Evolutionary conservation across 2,113 vertebrate species (phyloP).

Genomic region (Carettochelys insculpta): DNA sequence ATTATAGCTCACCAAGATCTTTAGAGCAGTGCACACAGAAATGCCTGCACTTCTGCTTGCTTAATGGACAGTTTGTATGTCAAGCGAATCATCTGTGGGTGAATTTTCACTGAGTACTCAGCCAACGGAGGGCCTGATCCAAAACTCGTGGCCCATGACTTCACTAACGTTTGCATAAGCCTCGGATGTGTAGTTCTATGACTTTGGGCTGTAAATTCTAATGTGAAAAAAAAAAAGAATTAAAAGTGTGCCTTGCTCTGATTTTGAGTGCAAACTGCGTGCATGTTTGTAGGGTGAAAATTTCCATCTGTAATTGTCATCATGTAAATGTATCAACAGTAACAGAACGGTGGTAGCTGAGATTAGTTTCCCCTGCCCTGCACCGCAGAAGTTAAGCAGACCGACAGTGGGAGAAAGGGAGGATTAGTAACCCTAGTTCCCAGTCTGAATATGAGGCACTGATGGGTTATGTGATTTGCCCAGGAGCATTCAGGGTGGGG

Average conservation of each 20-base stretch:
- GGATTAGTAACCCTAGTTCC: background rate
- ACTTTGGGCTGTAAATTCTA: conserved; percentile 36
- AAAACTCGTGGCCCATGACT: background rate
- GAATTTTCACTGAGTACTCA: background rate
- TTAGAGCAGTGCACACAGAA: background rate
- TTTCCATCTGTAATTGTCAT: background rate
- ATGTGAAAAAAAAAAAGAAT: conserved; percentile 28
- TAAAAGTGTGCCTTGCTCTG: conserved; percentile 24
- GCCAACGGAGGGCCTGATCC: background rate
- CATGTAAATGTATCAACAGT: background rate
- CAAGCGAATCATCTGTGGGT: background rate
- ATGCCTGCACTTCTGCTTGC: background rate
- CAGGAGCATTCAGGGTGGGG: background rate
- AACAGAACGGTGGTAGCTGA: background rate
- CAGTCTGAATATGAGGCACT: background rate
- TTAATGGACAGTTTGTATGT: background rate
- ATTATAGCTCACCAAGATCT: background rate
- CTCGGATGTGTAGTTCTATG: conserved; percentile 26
- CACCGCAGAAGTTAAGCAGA: background rate
- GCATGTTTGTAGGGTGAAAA: background rate
- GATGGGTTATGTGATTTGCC: rapidly evolving
- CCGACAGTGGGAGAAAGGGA: background rate
- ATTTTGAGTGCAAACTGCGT: background rate
- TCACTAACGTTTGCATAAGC: background rate
- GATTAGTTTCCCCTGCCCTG: too few relatives aligned